phyloP scores from a whole-genome alignment of 2,888 invertebrate genomes.

The Plebejus melissa region DNA sequence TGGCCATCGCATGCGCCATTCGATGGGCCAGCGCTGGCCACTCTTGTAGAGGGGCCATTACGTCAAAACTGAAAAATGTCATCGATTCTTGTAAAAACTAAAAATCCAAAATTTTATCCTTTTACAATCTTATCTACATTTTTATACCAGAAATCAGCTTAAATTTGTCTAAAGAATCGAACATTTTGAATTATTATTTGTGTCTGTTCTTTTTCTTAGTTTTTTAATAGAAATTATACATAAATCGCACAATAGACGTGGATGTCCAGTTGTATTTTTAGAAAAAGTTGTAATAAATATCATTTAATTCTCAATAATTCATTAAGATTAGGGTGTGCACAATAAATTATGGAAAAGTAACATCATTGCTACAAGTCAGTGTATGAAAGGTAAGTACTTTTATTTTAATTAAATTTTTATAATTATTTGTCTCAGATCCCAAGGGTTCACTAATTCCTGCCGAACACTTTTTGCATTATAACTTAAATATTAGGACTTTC shows the following conservation, averaged over 20 bases:
- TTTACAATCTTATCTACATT: not conserved
- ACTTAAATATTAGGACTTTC: not conserved
- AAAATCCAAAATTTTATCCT: conserved; percentile 1
- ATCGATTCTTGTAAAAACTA: not conserved
- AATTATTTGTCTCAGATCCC: not conserved
- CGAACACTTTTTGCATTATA: not conserved
- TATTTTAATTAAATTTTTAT: not conserved
- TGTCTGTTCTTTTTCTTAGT: not conserved
- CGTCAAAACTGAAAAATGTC: not conserved
- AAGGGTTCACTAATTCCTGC: not conserved
- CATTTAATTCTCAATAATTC: not conserved
- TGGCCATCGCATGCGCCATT: too few relatives aligned
- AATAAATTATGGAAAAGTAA: conserved; percentile 15
- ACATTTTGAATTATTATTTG: not conserved
- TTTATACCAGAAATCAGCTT: not conserved
- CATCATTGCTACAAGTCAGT: not conserved
- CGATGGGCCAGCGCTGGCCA: too few relatives aligned
- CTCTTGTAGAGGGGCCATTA: too few relatives aligned
- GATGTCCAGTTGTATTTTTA: conserved; percentile 16
- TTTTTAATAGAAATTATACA: not conserved
- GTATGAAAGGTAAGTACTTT: conserved; percentile 18
- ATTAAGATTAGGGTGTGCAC: not conserved
- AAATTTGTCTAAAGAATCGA: not conserved
- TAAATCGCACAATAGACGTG: conserved; percentile 10
- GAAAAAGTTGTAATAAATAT: not conserved